Evolutionary conservation across 1,140 invertebrate species (phyloP).

Genomic region (Bombus waltoni): DNA sequence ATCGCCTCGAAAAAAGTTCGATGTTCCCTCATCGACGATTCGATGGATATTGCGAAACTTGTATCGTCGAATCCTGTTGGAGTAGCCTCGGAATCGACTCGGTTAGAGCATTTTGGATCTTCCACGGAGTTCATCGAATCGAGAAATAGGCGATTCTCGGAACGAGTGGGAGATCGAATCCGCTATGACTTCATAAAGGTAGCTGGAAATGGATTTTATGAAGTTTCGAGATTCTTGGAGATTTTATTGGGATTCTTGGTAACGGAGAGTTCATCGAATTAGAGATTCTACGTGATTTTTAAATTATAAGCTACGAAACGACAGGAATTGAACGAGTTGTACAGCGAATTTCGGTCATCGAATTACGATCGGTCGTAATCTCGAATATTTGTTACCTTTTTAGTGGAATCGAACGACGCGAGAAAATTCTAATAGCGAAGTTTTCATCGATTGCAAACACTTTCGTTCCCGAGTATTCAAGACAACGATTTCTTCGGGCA

Average conservation of each 20-base stretch:
- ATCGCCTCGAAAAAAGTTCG: constrained; percentile 8
- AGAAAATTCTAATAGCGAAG: background rate
- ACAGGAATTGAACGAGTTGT: background rate
- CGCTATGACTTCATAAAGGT: background rate
- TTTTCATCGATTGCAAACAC: background rate
- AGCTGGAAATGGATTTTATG: constrained; percentile 1
- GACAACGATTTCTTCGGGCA: background rate
- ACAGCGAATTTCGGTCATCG: background rate
- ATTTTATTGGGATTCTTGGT: background rate
- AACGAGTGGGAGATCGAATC: background rate
- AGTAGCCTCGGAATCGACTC: background rate
- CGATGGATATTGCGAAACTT: constrained; percentile 14
- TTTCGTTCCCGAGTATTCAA: background rate
- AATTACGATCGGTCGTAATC: background rate
- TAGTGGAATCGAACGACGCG: background rate
- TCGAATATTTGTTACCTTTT: background rate
- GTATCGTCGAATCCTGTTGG: background rate
- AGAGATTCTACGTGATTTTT: background rate
- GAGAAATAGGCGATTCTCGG: background rate
- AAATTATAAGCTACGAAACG: background rate
- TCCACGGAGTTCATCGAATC: background rate
- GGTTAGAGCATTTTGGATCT: background rate
- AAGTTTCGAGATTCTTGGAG: background rate
- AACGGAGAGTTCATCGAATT: background rate
- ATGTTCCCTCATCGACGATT: background rate